phyloP scores from a whole-genome alignment of 2,113 vertebrate genomes.

The Bungarus multicinctus region DNA sequence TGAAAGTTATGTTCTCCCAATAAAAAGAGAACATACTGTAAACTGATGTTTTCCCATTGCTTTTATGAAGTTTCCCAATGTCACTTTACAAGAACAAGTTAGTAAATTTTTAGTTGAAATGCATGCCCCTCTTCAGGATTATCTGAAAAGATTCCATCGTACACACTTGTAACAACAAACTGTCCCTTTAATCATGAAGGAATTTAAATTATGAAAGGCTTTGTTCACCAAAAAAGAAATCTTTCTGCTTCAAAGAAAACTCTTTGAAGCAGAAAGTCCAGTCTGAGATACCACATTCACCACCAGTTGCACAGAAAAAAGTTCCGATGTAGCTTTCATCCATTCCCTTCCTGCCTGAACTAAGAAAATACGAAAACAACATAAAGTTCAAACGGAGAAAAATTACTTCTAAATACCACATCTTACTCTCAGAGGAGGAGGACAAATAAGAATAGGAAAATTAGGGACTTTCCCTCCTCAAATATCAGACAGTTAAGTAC shows the following conservation, averaged over 20 bases:
- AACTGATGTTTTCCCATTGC: neutral
- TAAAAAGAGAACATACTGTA: neutral
- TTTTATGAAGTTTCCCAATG: neutral
- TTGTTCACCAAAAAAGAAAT: neutral
- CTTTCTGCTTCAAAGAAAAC: too few species aligned
- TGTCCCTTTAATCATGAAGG: neutral
- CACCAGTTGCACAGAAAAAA: neutral
- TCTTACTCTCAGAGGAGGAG: constrained; percentile 50
- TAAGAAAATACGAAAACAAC: neutral
- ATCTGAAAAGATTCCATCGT: neutral
- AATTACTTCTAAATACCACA: neutral
- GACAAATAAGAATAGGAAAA: constrained; percentile 43
- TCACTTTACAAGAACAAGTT: neutral
- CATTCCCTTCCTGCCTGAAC: neutral
- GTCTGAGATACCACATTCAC: neutral
- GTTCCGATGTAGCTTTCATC: neutral
- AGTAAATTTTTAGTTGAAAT: neutral
- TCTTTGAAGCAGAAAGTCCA: neutral
- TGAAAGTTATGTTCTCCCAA: neutral
- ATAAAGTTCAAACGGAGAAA: neutral
- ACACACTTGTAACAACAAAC: neutral
- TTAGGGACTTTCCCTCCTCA: constrained; percentile 60
- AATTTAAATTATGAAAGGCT: neutral
- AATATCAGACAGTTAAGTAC: constrained; percentile 21
- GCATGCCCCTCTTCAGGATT: neutral